These are phyloP conservation scores for Erpobdella octoculata DNA, from an alignment of 2,888 invertebrate genomes.

Conservation along the genomic window DNA sequence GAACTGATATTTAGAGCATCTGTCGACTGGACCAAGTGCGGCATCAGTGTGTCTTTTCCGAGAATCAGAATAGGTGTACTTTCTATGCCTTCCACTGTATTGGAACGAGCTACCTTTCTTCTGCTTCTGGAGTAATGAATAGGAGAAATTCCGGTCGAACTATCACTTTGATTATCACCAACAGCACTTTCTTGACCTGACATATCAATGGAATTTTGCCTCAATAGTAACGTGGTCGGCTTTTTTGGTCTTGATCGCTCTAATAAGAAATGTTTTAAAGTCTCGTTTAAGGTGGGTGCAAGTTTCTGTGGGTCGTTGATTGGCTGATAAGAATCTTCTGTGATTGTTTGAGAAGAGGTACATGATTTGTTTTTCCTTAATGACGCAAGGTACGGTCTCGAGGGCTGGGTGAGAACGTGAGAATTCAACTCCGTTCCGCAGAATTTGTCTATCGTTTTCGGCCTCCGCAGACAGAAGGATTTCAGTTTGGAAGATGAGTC, in stretches of 20 bases:
- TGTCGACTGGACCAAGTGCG: too few species aligned
- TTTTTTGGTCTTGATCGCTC: neutral
- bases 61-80: too few species aligned
- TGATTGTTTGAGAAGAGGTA: neutral
- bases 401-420: neutral
- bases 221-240: neutral
- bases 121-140: neutral
- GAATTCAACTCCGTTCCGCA: neutral
- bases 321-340: too few species aligned
- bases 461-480: slow-evolving; percentile 10
- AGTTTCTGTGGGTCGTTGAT: neutral
- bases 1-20: too few species aligned
- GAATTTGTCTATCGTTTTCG: neutral
- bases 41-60: too few species aligned
- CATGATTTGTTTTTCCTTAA: neutral
- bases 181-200: neutral
- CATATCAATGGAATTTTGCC: neutral
- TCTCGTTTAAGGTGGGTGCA: too few species aligned
- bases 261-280: too few species aligned
- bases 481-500: neutral
- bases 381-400: neutral
- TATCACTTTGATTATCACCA: neutral
- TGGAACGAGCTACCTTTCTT: neutral
- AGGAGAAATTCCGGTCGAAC: neutral
- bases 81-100: neutral